Conservation (phyloP, 2,113 vertebrate genomes). For the Dinomys branickii region DNA sequence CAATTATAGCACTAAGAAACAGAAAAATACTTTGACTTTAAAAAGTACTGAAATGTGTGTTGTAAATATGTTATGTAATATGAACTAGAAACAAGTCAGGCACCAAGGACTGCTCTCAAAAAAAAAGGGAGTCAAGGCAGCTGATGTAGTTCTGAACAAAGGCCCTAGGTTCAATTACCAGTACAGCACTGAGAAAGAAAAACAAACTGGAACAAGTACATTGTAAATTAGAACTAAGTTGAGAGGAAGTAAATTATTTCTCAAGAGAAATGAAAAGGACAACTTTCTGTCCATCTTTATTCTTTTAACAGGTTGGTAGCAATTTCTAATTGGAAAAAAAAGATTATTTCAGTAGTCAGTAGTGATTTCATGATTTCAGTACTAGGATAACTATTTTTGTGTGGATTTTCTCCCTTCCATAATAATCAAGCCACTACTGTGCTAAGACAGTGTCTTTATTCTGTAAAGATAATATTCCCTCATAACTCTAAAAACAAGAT, state of each 20-base stretch:
- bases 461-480: constrained; percentile 1
- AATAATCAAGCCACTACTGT: not conserved
- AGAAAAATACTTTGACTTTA: constrained; percentile 52
- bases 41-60: not conserved
- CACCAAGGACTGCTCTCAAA: not conserved
- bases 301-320: not conserved
- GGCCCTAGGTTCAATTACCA: not conserved
- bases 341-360: constrained; percentile 17
- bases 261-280: constrained; percentile 18
- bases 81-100: not conserved
- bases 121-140: not conserved
- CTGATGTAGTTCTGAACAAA: not conserved
- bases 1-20: constrained; percentile 14
- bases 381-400: not conserved
- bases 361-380: not conserved
- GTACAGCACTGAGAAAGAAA: not conserved
- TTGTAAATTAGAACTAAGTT: constrained; percentile 52
- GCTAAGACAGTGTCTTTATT: constrained; percentile 9
- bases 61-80: not conserved
- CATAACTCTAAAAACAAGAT: constrained; percentile 34
- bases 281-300: constrained; percentile 33
- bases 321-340: constrained; percentile 25
- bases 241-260: constrained; percentile 7
- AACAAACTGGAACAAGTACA: not conserved
- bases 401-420: not conserved